A percentile compares a stretch with the other conserved stretches of the same genome.
phyloP scores from a whole-genome alignment of 1,140 invertebrate genomes.

The Drosophila arizonae region DNA sequence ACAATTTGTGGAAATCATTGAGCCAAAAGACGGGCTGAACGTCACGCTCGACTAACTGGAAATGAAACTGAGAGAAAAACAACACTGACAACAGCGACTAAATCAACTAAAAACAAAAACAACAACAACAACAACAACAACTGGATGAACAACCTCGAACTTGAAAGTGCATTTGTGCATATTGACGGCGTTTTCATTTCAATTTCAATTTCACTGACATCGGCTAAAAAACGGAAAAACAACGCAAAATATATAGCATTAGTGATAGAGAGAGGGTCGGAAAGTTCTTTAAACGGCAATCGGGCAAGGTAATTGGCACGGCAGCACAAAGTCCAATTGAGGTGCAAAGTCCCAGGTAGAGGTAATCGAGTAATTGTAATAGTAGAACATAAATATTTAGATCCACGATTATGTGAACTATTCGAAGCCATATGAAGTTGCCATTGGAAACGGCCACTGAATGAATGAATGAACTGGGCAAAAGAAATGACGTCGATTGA shows the following conservation, averaged over 20 bases:
- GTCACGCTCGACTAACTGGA: constrained; percentile 59
- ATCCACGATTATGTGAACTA: constrained; percentile 21
- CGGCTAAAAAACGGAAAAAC: constrained; percentile 19
- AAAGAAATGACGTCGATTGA: too few species aligned
- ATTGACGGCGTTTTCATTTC: constrained; percentile 10
- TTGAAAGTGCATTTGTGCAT: constrained; percentile 51
- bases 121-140: background rate
- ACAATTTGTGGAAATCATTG: constrained; percentile 41
- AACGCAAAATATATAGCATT: background rate
- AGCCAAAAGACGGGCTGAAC: constrained; percentile 31
- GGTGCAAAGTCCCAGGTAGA: constrained; percentile 32
- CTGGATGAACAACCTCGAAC: constrained; percentile 45
- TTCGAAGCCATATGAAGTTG: constrained; percentile 3
- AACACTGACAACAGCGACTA: too few species aligned
- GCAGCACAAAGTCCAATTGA: constrained; percentile 26
- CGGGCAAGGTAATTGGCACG: constrained; percentile 26
- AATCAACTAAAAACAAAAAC: too few species aligned
- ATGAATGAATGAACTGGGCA: background rate
- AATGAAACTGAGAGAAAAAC: constrained; percentile 7
- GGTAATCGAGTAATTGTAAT: constrained; percentile 35
- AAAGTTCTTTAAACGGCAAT: constrained; percentile 4
- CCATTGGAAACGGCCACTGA: background rate
- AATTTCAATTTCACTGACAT: constrained; percentile 25
- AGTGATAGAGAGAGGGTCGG: background rate
- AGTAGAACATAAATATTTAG: constrained; percentile 33